A percentile compares a stretch with the other conserved stretches of the same genome.
Conservation (phyloP, 2,888 invertebrate species). For the Macrosoma leucophasiata region DNA sequence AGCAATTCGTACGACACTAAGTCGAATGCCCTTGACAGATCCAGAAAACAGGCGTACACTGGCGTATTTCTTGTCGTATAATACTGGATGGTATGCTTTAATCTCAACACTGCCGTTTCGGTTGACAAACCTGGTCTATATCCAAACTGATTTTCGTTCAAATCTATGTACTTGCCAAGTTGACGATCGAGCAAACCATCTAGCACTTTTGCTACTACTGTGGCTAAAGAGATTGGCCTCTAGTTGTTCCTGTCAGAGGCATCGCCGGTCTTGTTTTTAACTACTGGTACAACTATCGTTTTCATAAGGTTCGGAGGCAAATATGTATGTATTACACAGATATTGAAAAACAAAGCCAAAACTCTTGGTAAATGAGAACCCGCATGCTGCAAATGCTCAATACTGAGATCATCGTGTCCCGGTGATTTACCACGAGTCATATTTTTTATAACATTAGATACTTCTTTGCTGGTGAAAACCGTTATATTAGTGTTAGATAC, state of each 20-base stretch:
- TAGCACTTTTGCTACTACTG: conserved; percentile 22
- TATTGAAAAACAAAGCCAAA: conserved; percentile 15
- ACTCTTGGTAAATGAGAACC: conserved; percentile 19
- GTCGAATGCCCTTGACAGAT: conserved; percentile 20
- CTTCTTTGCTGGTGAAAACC: conserved; percentile 4
- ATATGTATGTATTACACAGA: conserved; percentile 20
- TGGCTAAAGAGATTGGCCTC: conserved; percentile 24
- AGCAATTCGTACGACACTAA: conserved; percentile 17
- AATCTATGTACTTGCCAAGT: conserved; percentile 4
- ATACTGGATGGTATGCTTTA: conserved; percentile 19
- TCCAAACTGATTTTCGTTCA: conserved; percentile 20
- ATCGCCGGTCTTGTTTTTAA: conserved; percentile 25
- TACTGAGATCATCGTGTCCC: conserved; percentile 20
- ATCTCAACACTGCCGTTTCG: conserved; percentile 14
- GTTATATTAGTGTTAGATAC: neutral
- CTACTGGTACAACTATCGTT: conserved; percentile 21
- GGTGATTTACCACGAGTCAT: conserved; percentile 17
- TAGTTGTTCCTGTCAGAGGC: conserved; percentile 19
- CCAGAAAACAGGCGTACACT: conserved; percentile 16
- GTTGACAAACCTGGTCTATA: conserved; percentile 15
- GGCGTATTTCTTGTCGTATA: conserved; percentile 15
- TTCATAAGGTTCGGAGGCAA: conserved; percentile 10
- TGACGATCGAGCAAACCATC: conserved; percentile 20
- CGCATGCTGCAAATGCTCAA: conserved; percentile 22
- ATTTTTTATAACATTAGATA: conserved; percentile 2